A percentile compares a stretch with the other conserved stretches of the same genome.
phyloP scores from a whole-genome alignment of 30 jellyfish, hydroid and myxozoan genomes.

The Catostylus mosaicus region DNA sequence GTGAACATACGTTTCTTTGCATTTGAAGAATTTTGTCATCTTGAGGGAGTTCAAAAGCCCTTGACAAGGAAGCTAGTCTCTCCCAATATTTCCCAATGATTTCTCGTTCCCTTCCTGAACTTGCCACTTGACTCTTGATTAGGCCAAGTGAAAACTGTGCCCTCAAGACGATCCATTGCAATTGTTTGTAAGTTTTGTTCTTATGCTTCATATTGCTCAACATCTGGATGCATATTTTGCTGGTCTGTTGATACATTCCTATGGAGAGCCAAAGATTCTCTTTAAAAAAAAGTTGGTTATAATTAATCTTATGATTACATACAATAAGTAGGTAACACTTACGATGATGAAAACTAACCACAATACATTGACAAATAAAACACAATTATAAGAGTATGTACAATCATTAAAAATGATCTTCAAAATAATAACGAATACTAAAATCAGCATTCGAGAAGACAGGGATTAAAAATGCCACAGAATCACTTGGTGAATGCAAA shows the following conservation, averaged over 20 bases:
- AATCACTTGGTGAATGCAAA: too few species aligned
- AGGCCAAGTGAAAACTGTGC: constrained; percentile 44
- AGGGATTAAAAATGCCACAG: too few species aligned
- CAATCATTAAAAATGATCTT: too few species aligned
- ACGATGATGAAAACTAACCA: too few species aligned
- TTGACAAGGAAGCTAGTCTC: constrained; percentile 46
- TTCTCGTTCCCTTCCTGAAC: constrained; percentile 1
- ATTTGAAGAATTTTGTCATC: constrained; percentile 19
- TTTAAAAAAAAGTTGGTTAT: too few species aligned
- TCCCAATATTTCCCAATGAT: constrained; percentile 54
- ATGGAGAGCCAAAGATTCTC: too few species aligned
- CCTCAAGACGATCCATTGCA: constrained; percentile 49
- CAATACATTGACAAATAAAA: too few species aligned
- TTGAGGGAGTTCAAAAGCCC: constrained; percentile 49
- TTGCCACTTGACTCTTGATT: constrained; percentile 11
- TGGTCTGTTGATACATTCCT: constrained; percentile 43
- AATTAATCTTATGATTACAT: too few species aligned
- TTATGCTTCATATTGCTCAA: constrained; percentile 40
- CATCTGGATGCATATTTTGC: constrained; percentile 55
- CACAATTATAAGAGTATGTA: too few species aligned
- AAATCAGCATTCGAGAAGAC: too few species aligned
- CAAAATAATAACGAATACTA: too few species aligned
- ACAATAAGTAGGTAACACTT: too few species aligned
- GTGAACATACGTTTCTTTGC: constrained; percentile 54
- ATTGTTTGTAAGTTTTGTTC: constrained; percentile 27